These are phyloP conservation scores for Girardinus metallicus DNA, from an alignment of 2,797 vertebrate species.

Conservation along the genomic window DNA sequence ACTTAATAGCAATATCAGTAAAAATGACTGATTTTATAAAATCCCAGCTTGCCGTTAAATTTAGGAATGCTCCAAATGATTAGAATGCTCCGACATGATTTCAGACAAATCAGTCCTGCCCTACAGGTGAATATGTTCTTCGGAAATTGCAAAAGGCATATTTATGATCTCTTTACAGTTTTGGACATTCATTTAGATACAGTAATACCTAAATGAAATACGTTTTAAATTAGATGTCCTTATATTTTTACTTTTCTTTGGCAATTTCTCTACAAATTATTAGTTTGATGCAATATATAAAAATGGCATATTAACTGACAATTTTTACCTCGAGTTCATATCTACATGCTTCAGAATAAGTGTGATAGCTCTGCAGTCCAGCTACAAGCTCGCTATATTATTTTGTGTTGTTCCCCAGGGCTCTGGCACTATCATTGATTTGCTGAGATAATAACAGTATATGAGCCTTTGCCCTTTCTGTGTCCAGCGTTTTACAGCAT, in stretches of 20 bases:
- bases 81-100: background rate
- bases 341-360: constrained; percentile 14
- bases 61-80: background rate
- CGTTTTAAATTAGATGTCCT: background rate
- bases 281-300: background rate
- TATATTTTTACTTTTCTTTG: too few species aligned
- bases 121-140: background rate
- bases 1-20: background rate
- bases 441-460: constrained; percentile 78
- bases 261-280: background rate
- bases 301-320: background rate
- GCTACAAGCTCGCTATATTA: constrained; percentile 24
- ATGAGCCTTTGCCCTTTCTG: constrained; percentile 65
- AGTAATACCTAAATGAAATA: background rate
- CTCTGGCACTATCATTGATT: constrained; percentile 70
- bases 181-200: background rate
- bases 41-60: background rate
- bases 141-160: background rate
- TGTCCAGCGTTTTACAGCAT: constrained; percentile 59
- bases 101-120: background rate
- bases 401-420: constrained; percentile 38
- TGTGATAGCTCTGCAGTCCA: constrained; percentile 19
- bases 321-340: background rate
- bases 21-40: background rate
- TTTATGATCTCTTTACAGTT: background rate